Evolutionary conservation across 23 tunicate genomes (phyloP).

Genomic region (Oikopleura dioica): DNA sequence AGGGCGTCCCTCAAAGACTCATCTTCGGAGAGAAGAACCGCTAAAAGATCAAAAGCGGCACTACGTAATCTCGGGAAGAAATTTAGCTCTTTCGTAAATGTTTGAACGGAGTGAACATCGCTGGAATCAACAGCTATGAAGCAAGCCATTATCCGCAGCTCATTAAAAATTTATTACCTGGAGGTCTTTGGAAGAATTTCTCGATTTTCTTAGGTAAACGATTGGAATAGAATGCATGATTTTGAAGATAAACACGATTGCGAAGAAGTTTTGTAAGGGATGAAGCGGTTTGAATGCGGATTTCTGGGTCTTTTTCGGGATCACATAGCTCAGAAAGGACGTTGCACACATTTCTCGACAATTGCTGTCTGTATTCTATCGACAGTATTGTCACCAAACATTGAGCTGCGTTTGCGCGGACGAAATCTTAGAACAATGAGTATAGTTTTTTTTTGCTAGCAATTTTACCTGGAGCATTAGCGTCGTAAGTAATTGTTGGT

Average conservation of each 20-base stretch:
- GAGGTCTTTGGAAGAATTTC: background rate
- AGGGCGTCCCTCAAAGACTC: background rate
- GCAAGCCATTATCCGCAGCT: too few relatives aligned
- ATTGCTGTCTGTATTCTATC: background rate
- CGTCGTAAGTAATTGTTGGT: too few relatives aligned
- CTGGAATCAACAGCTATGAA: background rate
- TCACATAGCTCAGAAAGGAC: background rate
- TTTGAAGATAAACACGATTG: background rate
- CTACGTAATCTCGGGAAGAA: background rate
- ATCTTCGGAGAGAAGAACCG: background rate
- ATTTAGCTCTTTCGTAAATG: background rate
- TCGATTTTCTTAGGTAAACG: conserved; percentile 1
- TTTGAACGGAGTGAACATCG: conserved; percentile 7
- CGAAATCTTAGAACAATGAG: too few relatives aligned
- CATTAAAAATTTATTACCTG: background rate
- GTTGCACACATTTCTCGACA: background rate
- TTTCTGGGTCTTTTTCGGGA: background rate
- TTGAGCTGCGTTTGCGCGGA: background rate
- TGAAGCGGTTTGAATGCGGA: background rate
- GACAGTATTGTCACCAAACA: conserved; percentile 1
- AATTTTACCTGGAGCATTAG: too few relatives aligned
- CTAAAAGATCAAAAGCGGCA: background rate
- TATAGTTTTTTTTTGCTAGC: too few relatives aligned
- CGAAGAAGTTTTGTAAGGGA: background rate
- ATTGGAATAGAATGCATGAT: background rate